A percentile compares a stretch with the other conserved stretches of the same genome.
Evolutionary conservation across 2,888 invertebrate genomes (phyloP).

Genomic region (Blera fallax): DNA sequence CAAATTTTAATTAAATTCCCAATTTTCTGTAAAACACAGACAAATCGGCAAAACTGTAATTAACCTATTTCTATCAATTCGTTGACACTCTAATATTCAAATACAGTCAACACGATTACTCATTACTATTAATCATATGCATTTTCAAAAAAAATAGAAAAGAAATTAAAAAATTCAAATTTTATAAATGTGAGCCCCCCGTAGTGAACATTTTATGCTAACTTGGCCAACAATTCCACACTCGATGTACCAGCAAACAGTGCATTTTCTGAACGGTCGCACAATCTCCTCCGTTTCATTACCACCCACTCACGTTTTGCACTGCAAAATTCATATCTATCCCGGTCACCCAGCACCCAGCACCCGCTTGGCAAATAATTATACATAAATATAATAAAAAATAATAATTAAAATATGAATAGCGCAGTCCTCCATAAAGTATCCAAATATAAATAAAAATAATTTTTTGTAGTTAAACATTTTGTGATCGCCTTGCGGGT

Average conservation of each 20-base stretch:
- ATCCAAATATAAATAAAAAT: conserved; percentile 17
- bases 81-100: conserved; percentile 53
- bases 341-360: neutral
- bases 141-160: neutral
- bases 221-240: conserved; percentile 27
- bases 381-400: conserved; percentile 60
- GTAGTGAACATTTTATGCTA: conserved; percentile 8
- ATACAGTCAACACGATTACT: conserved; percentile 59
- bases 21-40: conserved; percentile 22
- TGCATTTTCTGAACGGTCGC: neutral
- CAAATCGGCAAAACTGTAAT: conserved; percentile 42
- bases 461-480: neutral
- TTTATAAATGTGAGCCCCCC: conserved; percentile 3
- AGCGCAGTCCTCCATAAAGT: conserved; percentile 51
- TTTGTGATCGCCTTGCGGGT: conserved; percentile 20
- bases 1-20: conserved; percentile 45
- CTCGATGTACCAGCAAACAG: neutral
- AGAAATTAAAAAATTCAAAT: conserved; percentile 10
- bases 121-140: conserved; percentile 61
- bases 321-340: neutral
- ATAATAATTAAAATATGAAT: conserved; percentile 51
- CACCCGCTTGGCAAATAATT: conserved; percentile 17
- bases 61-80: conserved; percentile 66
- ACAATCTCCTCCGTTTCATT: conserved; percentile 10
- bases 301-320: neutral